Percentiles rank a stretch among this genome's conserved stretches.
Conservation (phyloP, 2,888 invertebrate species). For the Tetranychus truncatus region DNA sequence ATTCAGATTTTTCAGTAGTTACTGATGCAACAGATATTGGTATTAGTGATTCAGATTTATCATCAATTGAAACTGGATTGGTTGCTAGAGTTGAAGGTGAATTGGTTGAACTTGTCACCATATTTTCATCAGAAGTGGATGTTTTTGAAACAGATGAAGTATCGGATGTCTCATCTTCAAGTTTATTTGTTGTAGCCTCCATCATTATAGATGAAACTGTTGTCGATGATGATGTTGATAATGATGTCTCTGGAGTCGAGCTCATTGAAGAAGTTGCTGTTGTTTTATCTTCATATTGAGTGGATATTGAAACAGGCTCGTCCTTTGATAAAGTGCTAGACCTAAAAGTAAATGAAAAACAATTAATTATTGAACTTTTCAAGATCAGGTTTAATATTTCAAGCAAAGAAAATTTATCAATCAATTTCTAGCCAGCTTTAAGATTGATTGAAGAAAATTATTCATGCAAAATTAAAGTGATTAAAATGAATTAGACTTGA, state of each 20-base stretch:
- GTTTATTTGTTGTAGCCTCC: background rate
- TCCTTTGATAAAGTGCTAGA: background rate
- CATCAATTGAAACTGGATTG: too few species aligned
- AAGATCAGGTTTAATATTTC: background rate
- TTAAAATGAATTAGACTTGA: too few species aligned
- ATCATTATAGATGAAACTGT: background rate
- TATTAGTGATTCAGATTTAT: too few species aligned
- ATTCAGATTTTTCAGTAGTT: too few species aligned
- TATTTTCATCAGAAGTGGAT: background rate
- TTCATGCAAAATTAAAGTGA: too few species aligned
- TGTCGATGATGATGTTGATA: background rate
- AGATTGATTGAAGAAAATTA: too few species aligned
- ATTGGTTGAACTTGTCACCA: background rate
- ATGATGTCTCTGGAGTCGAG: background rate
- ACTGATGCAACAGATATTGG: too few species aligned
- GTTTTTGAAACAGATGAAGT: background rate
- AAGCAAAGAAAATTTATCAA: background rate
- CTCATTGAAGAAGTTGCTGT: background rate
- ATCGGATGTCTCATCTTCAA: background rate
- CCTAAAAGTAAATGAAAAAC: background rate
- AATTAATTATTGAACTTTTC: background rate
- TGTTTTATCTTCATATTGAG: background rate
- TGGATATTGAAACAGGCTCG: background rate
- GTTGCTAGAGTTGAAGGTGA: background rate
- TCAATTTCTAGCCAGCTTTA: too few species aligned